Percentiles rank a stretch among this genome's conserved stretches.
Conservation (phyloP, 2,888 invertebrate genomes). For the Catotricha subobsoleta region DNA sequence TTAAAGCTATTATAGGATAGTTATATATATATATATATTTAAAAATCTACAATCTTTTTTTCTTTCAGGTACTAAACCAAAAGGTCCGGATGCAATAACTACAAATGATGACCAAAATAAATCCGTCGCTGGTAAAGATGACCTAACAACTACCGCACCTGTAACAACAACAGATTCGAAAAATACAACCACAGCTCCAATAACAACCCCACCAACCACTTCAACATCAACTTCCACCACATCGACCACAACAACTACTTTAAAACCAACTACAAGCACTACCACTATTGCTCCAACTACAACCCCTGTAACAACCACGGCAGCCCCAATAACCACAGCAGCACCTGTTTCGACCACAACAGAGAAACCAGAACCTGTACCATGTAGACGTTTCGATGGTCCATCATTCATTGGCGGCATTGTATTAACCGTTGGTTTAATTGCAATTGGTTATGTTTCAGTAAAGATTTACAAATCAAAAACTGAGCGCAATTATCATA, state of each 20-base stretch:
- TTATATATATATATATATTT: too few relatives aligned
- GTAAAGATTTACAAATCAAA: conserved; percentile 77
- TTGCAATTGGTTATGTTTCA: conserved; percentile 64
- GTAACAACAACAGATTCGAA: not conserved
- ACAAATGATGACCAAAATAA: not conserved
- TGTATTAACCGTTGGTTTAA: conserved; percentile 55
- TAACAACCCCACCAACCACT: not conserved
- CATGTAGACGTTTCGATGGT: conserved; percentile 44
- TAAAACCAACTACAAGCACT: conserved; percentile 12
- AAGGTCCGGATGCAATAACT: too few relatives aligned
- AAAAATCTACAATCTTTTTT: too few relatives aligned
- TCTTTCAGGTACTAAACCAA: too few relatives aligned
- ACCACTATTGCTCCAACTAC: too few relatives aligned
- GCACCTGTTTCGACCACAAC: conserved; percentile 14
- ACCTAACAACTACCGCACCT: not conserved
- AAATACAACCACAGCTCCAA: not conserved
- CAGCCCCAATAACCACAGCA: conserved; percentile 10
- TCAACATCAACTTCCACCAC: not conserved
- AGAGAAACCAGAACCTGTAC: conserved; percentile 18
- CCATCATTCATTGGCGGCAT: conserved; percentile 74
- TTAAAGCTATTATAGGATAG: too few relatives aligned
- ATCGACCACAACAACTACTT: not conserved
- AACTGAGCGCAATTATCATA: conserved; percentile 73
- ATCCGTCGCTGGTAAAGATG: too few relatives aligned
- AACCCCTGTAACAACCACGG: conserved; percentile 15